Percentiles rank a stretch among this genome's conserved stretches.
phyloP scores from a whole-genome alignment of 1,140 invertebrate species.

The Lysiphlebus fabarum region DNA sequence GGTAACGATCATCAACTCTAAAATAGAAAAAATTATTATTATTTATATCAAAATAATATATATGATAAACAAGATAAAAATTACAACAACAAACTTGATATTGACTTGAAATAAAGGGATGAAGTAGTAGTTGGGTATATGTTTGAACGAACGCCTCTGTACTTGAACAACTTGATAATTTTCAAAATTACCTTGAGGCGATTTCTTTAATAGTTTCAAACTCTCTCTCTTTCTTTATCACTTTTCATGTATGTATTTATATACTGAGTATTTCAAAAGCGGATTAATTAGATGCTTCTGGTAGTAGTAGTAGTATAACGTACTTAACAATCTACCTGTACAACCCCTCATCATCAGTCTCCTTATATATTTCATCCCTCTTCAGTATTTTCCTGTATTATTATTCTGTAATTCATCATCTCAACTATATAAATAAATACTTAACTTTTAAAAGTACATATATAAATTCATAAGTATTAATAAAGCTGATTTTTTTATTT shows the following conservation, averaged over 20 bases:
- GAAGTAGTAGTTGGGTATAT: slow-evolving; percentile 12
- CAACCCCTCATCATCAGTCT: neutral
- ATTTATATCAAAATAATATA: no score
- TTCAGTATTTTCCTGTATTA: no score
- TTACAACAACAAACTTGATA: neutral
- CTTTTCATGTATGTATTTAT: no score
- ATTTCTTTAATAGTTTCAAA: slow-evolving; percentile 36
- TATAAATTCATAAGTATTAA: no score
- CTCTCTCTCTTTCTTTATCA: slow-evolving; percentile 13
- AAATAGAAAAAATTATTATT: slow-evolving; percentile 3
- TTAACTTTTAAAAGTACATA: no score
- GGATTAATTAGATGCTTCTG: slow-evolving; percentile 41
- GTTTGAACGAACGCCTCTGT: slow-evolving; percentile 17
- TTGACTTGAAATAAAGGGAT: slow-evolving; percentile 2
- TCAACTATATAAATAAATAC: no score
- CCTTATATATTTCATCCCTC: neutral
- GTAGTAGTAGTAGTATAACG: no score
- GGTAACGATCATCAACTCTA: slow-evolving; percentile 40
- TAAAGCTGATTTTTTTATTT: no score
- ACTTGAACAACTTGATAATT: slow-evolving; percentile 31
- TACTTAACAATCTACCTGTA: no score
- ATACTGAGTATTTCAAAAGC: slow-evolving; percentile 38
- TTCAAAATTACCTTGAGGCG: slow-evolving; percentile 23
- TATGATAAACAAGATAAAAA: slow-evolving; percentile 3
- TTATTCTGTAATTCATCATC: no score